These are phyloP conservation scores for Harpagifer antarcticus DNA, from an alignment of 2,797 vertebrate species.

Conservation along the genomic window DNA sequence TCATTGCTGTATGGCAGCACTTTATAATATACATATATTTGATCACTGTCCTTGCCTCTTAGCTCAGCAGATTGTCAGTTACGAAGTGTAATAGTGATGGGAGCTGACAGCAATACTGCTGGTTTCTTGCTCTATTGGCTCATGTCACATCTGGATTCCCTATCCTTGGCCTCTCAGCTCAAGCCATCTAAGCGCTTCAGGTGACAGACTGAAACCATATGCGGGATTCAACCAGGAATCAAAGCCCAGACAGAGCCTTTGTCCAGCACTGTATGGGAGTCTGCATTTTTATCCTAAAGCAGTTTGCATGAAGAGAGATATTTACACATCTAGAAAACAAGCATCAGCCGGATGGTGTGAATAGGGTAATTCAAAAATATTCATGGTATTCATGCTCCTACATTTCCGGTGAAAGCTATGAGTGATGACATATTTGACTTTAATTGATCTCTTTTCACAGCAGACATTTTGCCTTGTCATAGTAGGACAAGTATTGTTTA, in stretches of 20 bases:
- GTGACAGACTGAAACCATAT: constrained; percentile 68
- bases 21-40: constrained; percentile 62
- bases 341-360: neutral
- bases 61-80: constrained; percentile 66
- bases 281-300: constrained; percentile 12
- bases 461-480: too few relatives aligned
- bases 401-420: neutral
- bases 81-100: constrained; percentile 65
- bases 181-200: constrained; percentile 58
- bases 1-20: constrained; percentile 37
- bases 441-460: neutral
- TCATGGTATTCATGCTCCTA: neutral
- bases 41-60: constrained; percentile 74
- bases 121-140: constrained; percentile 56
- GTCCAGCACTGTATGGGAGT: neutral
- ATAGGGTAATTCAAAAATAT: neutral
- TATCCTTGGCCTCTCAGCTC: constrained; percentile 51
- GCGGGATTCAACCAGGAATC: constrained; percentile 48
- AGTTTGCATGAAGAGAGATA: constrained; percentile 2
- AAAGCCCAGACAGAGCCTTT: constrained; percentile 33
- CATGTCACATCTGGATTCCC: constrained; percentile 76
- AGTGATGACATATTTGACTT: constrained; percentile 10
- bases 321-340: constrained; percentile 1
- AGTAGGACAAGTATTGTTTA: too few relatives aligned
- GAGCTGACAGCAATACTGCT: constrained; percentile 64